Base-by-base conservation (phyloP, 2,797 vertebrate genomes). In the Etheostoma perlongum region DNA sequence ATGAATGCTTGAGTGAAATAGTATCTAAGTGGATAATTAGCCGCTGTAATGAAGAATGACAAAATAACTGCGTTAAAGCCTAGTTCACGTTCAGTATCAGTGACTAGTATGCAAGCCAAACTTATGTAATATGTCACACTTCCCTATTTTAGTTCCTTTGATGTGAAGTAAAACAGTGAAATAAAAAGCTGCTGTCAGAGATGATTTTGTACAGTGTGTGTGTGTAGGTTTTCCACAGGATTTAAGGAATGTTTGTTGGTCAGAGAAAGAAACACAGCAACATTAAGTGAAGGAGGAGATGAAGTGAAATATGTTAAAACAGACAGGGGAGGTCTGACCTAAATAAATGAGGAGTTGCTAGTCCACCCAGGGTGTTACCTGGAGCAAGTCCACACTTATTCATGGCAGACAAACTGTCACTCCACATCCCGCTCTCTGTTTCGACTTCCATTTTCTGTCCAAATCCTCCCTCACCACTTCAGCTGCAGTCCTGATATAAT, bases 271-370 rank as follows among this genome's bases (percentile, higher is more conserved):
- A 48, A 49, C 19, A 25, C 16, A 25, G 27, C 53, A 33, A 30
- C 5, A 10, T 49, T 23, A 70, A 60, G 67, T 7, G 36, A 36
- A 67, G 40, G 64, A 70, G 23, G 33, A 48, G 49, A 70, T 67
- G 55, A 42, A 47, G 57, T 30, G 65, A 47, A 8, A 40, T 46
- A 66, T 2, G 3, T 19, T 25, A 59, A 51, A 51, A 52, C 25
- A 58, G 4, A 36, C 36, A 40, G 10, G 21, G 2, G 33, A 63
- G 63, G 25, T 63, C 44, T 79, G 89, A 91, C 91, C 82, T 91
- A 83, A 92, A 93, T 89, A 91, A 94, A 92, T 79, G 84, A 91
- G 76, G 83, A 91, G 88, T 87, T 92, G 79, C 83, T 61, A 47
- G 80, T 82, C 65, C 25, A 64, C 76, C 83, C 33, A 40, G 54